phyloP scores from a whole-genome alignment of 2,113 vertebrate species.

The Dryoscopus gambensis region DNA sequence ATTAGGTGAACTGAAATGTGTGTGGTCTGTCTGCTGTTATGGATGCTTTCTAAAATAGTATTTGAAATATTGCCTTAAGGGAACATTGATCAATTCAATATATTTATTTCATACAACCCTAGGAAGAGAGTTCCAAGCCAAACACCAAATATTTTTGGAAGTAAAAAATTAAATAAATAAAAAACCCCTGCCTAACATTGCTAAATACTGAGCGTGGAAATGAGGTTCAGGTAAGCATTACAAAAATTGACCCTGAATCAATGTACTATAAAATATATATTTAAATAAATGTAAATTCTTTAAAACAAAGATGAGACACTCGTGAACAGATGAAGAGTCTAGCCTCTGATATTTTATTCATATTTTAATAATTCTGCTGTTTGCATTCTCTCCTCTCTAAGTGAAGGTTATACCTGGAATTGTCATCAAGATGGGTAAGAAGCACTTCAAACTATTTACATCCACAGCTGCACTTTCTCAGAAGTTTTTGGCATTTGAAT shows the following conservation, averaged over 20 bases:
- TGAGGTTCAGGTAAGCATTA: background rate
- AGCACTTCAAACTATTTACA: background rate
- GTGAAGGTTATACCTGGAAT: background rate
- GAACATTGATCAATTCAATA: background rate
- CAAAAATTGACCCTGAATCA: background rate
- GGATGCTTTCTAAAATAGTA: constrained; percentile 33
- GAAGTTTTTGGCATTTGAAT: background rate
- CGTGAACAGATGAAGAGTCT: background rate
- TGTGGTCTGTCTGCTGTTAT: constrained; percentile 23
- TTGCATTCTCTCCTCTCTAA: background rate
- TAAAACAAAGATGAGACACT: background rate
- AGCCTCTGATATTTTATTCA: background rate
- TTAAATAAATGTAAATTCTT: background rate
- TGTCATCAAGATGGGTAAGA: background rate
- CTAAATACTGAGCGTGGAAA: background rate
- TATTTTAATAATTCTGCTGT: background rate
- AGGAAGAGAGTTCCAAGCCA: background rate
- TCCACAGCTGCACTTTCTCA: background rate
- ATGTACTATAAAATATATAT: background rate
- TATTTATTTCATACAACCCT: background rate
- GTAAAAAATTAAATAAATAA: background rate
- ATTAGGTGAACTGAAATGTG: constrained; percentile 37
- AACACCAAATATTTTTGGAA: background rate
- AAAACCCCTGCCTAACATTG: background rate
- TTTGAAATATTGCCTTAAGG: constrained; percentile 28